Evolutionary conservation across 1,140 invertebrate species (phyloP), one percentile per base, ranked within the genome.

Genomic region (Aradophagus sp.): DNA sequence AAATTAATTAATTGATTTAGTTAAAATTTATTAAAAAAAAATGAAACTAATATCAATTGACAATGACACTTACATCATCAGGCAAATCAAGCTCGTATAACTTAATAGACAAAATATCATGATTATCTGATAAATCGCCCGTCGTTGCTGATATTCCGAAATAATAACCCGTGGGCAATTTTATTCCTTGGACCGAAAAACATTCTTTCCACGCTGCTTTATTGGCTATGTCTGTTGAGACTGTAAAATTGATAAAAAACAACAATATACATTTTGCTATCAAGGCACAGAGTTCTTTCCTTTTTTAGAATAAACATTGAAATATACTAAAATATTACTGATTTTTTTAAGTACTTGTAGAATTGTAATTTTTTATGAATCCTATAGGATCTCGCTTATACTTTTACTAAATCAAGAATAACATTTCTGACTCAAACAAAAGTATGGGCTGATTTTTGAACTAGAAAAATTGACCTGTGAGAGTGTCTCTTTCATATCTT

Each of bases 111-210:
- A 98, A 89, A 58, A 99, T 90, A 82, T 99, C 97, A 87, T 99
- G 98, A 83, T 96, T 98, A 88, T 99, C 98, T 35, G 92, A 94
- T 36, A 99, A 86, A 84, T 99, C 96, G 5, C 98, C 98, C 2
- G 98, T 99, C 0, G 96, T 97, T 8, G 98, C 96, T 0, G 95
- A 93, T 8, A 97, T 86, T 29, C 98, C 98, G 84, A 99, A 93
- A 85, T 90, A 98, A 85, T 99, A 99, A 1, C 95, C 95, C 7
- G 97, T 97, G 0, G 98, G 98, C 11, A 99, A 86, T 59, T 92
- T 89, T 2, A 99, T 93, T 50, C 95, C 96, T 68, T 92, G 88
- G 0, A 98, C 96, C 36, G 88, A 88, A 76, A 99, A 93, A 83
- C 98, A 99, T 77, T 95, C 92, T 76, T 95, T 95, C 96, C 97